Percentiles rank a stretch among this genome's conserved stretches.
These are phyloP conservation scores for Sphaerophoria rueppellii DNA, from an alignment of 2,888 invertebrate species.

Conservation along the genomic window DNA sequence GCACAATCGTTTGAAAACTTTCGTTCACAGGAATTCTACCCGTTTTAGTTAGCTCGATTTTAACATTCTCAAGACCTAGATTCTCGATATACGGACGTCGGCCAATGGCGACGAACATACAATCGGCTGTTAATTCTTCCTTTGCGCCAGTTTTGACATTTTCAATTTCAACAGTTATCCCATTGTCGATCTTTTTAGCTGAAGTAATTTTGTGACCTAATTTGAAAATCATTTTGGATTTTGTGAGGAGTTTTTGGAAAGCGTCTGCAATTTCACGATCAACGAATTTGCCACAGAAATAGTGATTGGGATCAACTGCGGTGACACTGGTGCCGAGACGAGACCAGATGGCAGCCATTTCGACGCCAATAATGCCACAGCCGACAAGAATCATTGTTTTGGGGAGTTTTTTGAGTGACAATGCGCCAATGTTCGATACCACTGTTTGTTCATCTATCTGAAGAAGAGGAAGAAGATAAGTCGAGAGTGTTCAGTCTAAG, in stretches of 20 bases:
- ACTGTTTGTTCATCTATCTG: slow-evolving; percentile 96
- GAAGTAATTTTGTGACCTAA: slow-evolving; percentile 95
- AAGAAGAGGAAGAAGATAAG: slow-evolving; percentile 74
- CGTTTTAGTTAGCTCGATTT: slow-evolving; percentile 95
- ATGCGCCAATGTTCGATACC: slow-evolving; percentile 98
- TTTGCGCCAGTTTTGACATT: slow-evolving; percentile 91
- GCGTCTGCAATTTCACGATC: slow-evolving; percentile 96
- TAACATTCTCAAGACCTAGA: slow-evolving; percentile 95
- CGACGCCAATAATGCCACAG: slow-evolving; percentile 99
- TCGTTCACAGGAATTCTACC: slow-evolving; percentile 98
- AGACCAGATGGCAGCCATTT: slow-evolving; percentile 97
- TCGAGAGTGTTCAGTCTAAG: too few species aligned
- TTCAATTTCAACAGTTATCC: slow-evolving; percentile 90
- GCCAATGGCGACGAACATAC: slow-evolving; percentile 96
- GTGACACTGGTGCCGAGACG: slow-evolving; percentile 97
- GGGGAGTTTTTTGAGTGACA: slow-evolving; percentile 92
- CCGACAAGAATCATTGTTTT: slow-evolving; percentile 97
- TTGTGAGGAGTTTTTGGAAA: slow-evolving; percentile 93
- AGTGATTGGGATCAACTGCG: slow-evolving; percentile 94
- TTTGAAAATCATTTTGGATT: slow-evolving; percentile 97
- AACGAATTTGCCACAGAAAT: slow-evolving; percentile 97
- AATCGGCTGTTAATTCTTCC: slow-evolving; percentile 91
- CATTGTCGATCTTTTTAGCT: slow-evolving; percentile 88
- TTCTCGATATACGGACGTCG: slow-evolving; percentile 95
- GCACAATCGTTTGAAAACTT: slow-evolving; percentile 96